Evolutionary conservation across 2,113 vertebrate species (phyloP).

Genomic region (Raja brachyura): DNA sequence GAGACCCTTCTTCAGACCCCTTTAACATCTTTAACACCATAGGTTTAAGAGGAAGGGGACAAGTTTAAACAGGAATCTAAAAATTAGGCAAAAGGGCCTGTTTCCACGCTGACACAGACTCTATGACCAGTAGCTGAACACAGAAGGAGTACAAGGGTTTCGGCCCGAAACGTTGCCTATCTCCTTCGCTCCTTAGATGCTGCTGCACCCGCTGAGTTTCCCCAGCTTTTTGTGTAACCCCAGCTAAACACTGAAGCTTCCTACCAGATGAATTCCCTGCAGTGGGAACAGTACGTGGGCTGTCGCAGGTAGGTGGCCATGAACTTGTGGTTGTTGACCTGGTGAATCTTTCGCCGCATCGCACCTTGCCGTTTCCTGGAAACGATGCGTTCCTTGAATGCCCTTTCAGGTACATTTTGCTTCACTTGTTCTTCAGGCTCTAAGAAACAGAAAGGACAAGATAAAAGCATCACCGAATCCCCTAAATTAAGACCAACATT

Average conservation of each 20-base stretch:
- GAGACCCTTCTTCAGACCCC: too few relatives aligned
- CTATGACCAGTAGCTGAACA: neutral
- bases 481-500: neutral
- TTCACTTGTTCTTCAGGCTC: neutral
- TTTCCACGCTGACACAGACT: too few relatives aligned
- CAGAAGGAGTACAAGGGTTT: too few relatives aligned
- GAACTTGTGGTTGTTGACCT: slow-evolving; percentile 97
- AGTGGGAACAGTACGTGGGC: slow-evolving; percentile 96
- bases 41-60: too few relatives aligned
- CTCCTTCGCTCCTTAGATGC: too few relatives aligned
- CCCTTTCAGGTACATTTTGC: slow-evolving; percentile 51
- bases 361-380: slow-evolving; percentile 83
- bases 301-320: slow-evolving; percentile 94
- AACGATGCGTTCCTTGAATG: slow-evolving; percentile 67
- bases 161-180: too few relatives aligned
- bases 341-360: slow-evolving; percentile 79
- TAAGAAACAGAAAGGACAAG: neutral
- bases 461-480: neutral
- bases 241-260: too few relatives aligned
- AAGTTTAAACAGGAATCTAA: too few relatives aligned
- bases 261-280: slow-evolving; percentile 96
- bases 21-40: neutral
- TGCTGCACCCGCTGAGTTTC: too few relatives aligned
- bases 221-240: too few relatives aligned
- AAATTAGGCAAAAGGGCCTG: too few relatives aligned